Conservation (phyloP, 2,797 vertebrate genomes). For the Chiloscyllium punctatum region DNA sequence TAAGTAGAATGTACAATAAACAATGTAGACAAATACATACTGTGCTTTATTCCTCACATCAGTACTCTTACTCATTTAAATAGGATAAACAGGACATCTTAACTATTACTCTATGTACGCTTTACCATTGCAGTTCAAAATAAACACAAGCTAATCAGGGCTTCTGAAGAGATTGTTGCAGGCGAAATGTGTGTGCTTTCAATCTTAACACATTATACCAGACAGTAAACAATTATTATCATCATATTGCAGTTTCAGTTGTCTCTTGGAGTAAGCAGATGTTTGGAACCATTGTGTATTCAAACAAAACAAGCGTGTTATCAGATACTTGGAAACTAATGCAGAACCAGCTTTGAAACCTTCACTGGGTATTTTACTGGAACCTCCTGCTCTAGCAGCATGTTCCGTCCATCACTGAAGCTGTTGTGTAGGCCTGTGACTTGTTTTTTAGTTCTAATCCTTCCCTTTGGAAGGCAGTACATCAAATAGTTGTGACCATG, state of each 20-base stretch:
- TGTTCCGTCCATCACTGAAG: background rate
- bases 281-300: constrained; percentile 9
- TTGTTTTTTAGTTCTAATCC: background rate
- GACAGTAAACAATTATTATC: constrained; percentile 24
- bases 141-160: background rate
- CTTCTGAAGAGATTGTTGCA: background rate
- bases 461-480: background rate
- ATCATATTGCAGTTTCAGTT: background rate
- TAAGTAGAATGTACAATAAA: constrained; percentile 35
- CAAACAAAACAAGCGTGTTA: background rate
- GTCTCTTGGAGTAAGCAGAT: constrained; percentile 12
- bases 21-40: constrained; percentile 2
- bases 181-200: background rate
- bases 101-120: background rate
- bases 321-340: background rate
- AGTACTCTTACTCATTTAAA: constrained; percentile 11
- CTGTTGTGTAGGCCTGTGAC: background rate
- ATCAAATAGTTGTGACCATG: background rate
- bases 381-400: background rate
- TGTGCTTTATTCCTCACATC: constrained; percentile 30
- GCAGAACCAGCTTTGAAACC: background rate
- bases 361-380: background rate
- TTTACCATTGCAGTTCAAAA: constrained; percentile 11
- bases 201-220: constrained; percentile 17
- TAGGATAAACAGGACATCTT: background rate